phyloP scores from a whole-genome alignment of 2,797 vertebrate species.

The Loris lydekkerianus region DNA sequence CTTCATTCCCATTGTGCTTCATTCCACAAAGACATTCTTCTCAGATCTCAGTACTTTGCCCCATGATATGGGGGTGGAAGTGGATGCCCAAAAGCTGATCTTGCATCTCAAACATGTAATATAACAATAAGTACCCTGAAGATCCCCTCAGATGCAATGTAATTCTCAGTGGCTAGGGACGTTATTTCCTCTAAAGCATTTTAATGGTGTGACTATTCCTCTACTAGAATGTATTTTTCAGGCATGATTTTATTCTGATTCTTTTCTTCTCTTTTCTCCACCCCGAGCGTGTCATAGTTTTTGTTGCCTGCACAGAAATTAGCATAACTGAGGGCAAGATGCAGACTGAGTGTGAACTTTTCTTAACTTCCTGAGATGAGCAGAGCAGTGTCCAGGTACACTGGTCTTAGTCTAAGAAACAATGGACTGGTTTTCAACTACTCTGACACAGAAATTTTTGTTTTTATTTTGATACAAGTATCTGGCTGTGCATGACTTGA shows the following conservation, averaged over 20 bases:
- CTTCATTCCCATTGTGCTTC: not conserved
- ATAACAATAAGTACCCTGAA: not conserved
- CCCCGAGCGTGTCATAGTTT: fast-evolving
- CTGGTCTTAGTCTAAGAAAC: not conserved
- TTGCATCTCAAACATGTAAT: not conserved
- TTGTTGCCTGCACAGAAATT: not conserved
- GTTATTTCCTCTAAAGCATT: not conserved
- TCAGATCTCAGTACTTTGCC: not conserved
- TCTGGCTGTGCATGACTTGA: not conserved
- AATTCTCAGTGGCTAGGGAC: not conserved
- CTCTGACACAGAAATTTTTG: not conserved
- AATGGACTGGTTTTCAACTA: not conserved
- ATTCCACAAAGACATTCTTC: not conserved
- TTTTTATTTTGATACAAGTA: not conserved
- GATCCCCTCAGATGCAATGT: not conserved
- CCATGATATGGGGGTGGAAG: not conserved
- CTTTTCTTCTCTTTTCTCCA: not conserved
- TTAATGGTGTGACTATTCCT: not conserved
- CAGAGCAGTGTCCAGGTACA: not conserved
- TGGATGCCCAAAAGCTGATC: not conserved
- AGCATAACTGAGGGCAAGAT: not conserved
- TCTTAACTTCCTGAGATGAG: not conserved
- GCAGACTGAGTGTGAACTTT: not conserved
- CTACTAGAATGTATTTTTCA: not conserved
- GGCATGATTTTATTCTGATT: not conserved